Base-by-base conservation (phyloP, 2,888 invertebrate genomes). In the Drosophila kokeensis region DNA sequence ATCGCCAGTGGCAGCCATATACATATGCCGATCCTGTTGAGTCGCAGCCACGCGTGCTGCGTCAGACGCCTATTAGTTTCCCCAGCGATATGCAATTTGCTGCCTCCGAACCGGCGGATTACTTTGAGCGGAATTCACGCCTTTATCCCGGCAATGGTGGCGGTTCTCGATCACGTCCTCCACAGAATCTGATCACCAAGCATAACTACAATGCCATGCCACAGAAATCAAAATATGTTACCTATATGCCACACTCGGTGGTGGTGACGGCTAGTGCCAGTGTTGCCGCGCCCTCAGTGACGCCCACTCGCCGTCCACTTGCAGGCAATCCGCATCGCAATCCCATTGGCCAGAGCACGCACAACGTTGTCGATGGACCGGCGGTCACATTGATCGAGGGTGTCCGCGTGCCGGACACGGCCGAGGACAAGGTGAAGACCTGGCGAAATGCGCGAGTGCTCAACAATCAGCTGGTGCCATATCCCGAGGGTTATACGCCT, bases 371-470 rank as follows among this genome's bases (percentile, higher is more conserved):
- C 11, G 91, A 92, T 45, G 92, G 92, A 0, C 91, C 92, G 0
- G 91, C 91, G 27, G 87, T 92, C 18, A 91, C 97, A 0, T 95
- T 97, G 58, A 96, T 98, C 53, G 96, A 97, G 58, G 93, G 93
- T 6, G 95, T 96, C 0, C 94, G 97, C 68, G 96, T 97, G 48
- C 97, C 97, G 0, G 98, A 98, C 89, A 96, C 97, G 80, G 96
- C 96, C 65, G 95, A 96, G 57, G 97, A 97, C 87, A 96, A 95
- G 78, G 93, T 91, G 40, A 96, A 96, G 91, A 96, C 96, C 0
- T 98, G 97, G 97, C 94, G 98, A 63, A 98, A 98, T 92, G 98
- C 97, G 0, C 94, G 97, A 76, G 97, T 98, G 18, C 96, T 98
- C 53, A 97, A 98, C 89, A 97, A 97, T 63, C 95, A 97, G 91